Conservation (phyloP, 2,797 vertebrate genomes). For the Neosilurus mollespiculum region DNA sequence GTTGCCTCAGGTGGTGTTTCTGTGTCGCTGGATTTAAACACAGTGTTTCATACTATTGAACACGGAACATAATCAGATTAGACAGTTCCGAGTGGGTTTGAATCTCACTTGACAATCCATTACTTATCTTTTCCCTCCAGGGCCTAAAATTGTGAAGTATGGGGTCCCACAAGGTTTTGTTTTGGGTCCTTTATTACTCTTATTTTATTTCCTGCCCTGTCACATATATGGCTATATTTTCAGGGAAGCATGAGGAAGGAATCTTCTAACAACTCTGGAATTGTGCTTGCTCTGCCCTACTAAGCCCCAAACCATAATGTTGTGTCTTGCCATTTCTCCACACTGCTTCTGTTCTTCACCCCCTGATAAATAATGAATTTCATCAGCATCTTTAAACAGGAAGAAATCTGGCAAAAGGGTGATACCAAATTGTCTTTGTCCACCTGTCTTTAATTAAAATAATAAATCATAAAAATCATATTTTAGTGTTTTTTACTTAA, state of each 20-base stretch:
- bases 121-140: neutral
- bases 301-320: too few relatives aligned
- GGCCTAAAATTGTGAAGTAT: neutral
- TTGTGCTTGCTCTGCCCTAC: neutral
- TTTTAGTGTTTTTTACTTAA: too few relatives aligned
- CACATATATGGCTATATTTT: neutral
- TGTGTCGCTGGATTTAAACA: neutral
- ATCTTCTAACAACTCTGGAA: neutral
- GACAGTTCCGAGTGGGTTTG: slow-evolving; percentile 1
- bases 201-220: neutral
- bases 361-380: too few relatives aligned
- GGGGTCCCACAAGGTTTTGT: neutral
- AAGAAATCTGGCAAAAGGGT: too few relatives aligned
- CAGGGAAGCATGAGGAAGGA: neutral
- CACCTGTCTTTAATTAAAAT: too few relatives aligned
- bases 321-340: too few relatives aligned
- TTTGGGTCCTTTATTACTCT: neutral
- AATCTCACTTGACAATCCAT: neutral
- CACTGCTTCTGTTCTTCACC: too few relatives aligned
- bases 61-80: slow-evolving; percentile 4
- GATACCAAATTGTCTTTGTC: too few relatives aligned
- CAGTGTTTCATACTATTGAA: neutral
- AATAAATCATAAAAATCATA: too few relatives aligned
- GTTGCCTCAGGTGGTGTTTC: slow-evolving; percentile 1
- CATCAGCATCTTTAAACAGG: too few relatives aligned